These are phyloP conservation scores for Acromyrmex charruanus DNA, from an alignment of 1,140 invertebrate genomes.

Conservation along the genomic window DNA sequence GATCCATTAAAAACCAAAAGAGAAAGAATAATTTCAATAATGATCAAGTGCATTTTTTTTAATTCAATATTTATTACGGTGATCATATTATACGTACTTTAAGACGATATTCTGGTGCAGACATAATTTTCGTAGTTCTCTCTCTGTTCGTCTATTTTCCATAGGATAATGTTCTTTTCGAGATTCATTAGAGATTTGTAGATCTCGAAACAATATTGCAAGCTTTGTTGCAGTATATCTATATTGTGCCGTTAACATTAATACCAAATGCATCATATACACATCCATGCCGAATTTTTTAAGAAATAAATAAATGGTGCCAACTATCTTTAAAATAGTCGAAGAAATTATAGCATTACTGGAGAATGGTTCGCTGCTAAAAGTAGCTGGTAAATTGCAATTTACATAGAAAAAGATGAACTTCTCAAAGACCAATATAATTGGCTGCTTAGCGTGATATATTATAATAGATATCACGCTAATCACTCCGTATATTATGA, in stretches of 20 bases:
- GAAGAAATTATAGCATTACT: neutral
- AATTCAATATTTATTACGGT: neutral
- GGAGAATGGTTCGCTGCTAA: slow-evolving; percentile 64
- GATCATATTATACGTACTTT: slow-evolving; percentile 6
- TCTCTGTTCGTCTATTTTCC: neutral
- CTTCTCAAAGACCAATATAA: slow-evolving; percentile 15
- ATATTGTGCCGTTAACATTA: slow-evolving; percentile 71
- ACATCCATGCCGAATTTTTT: slow-evolving; percentile 70
- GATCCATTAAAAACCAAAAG: neutral
- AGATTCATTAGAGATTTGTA: neutral
- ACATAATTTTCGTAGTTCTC: slow-evolving; percentile 14
- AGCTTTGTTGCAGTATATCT: slow-evolving; percentile 59
- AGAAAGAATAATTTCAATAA: neutral
- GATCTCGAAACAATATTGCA: slow-evolving; percentile 10
- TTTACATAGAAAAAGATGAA: slow-evolving; percentile 61
- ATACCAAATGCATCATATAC: slow-evolving; percentile 71
- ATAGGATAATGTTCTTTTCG: neutral
- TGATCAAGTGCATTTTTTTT: neutral
- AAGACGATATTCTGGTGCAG: slow-evolving; percentile 29
- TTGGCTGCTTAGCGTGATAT: slow-evolving; percentile 19
- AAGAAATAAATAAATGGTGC: neutral
- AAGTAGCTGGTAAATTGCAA: slow-evolving; percentile 53
- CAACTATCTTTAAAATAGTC: slow-evolving; percentile 34
- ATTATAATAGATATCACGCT: neutral
- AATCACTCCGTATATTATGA: slow-evolving; percentile 49